These are phyloP conservation scores for Cepphus grylle DNA, from an alignment of 2,113 vertebrate genomes.

Conservation along the genomic window DNA sequence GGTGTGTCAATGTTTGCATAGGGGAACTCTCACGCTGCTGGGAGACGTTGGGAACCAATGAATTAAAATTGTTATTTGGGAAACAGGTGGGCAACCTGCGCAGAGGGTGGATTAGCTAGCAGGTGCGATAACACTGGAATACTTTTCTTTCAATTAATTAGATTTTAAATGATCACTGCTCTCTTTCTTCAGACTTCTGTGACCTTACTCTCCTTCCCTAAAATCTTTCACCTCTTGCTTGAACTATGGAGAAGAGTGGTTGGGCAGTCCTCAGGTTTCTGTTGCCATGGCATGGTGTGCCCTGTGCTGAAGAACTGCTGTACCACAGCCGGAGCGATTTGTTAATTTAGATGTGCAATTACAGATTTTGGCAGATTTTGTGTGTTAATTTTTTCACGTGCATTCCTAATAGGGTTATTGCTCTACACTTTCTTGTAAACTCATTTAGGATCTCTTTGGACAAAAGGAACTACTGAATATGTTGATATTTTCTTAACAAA, in stretches of 20 bases:
- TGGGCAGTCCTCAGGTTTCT: not conserved
- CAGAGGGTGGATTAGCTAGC: not conserved
- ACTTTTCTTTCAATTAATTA: not conserved
- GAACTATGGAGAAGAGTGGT: not conserved
- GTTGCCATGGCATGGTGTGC: no score
- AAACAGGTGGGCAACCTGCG: not conserved
- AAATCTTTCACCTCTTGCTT: not conserved
- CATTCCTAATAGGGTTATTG: not conserved
- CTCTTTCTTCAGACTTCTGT: not conserved
- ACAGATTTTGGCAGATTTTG: not conserved
- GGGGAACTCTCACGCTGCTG: not conserved
- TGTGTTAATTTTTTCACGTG: not conserved
- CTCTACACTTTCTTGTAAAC: not conserved
- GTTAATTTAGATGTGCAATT: accelerated
- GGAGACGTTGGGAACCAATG: not conserved
- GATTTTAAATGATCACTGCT: not conserved
- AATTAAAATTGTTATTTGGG: not conserved
- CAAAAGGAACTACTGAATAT: not conserved
- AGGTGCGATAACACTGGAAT: not conserved
- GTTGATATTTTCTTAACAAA: not conserved
- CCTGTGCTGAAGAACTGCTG: not conserved
- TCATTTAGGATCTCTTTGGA: not conserved
- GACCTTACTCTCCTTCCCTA: not conserved
- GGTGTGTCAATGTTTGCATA: not conserved
- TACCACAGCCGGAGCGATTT: accelerated